Evolutionary conservation across 2,113 vertebrate genomes (phyloP).

Genomic region (Bubo bubo): DNA sequence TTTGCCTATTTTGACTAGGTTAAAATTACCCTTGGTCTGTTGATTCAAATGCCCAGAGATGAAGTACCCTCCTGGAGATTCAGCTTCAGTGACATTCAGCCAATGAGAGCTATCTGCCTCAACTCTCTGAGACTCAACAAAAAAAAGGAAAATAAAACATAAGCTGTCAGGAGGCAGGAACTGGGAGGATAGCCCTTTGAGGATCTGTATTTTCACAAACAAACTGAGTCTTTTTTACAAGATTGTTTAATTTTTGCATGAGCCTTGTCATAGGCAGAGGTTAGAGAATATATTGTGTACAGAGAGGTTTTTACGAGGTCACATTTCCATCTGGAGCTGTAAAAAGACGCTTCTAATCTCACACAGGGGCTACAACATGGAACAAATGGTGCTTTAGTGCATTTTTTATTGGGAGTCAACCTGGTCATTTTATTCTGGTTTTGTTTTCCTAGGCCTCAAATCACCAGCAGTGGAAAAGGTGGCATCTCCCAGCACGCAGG

Average conservation of each 20-base stretch:
- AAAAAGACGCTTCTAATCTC: background rate
- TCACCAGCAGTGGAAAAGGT: background rate
- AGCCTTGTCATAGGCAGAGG: background rate
- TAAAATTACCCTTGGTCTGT: background rate
- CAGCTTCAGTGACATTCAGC: background rate
- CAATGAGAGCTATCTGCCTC: background rate
- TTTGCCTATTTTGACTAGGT: background rate
- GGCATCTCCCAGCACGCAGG: background rate
- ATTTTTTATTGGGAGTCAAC: background rate
- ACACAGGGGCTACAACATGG: background rate
- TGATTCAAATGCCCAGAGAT: background rate
- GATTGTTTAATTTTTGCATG: background rate
- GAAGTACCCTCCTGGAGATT: background rate
- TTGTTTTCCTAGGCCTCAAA: constrained; percentile 9
- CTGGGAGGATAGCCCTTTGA: background rate
- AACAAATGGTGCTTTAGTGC: background rate
- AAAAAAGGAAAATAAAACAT: background rate
- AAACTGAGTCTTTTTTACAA: background rate
- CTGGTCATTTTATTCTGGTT: background rate
- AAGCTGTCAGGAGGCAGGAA: background rate
- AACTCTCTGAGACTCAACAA: background rate
- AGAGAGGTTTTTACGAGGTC: background rate
- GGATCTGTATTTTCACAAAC: background rate
- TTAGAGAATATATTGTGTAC: background rate
- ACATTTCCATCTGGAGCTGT: background rate